Conservation (phyloP, 2,797 vertebrate species). For the Sebastes flavidus region DNA sequence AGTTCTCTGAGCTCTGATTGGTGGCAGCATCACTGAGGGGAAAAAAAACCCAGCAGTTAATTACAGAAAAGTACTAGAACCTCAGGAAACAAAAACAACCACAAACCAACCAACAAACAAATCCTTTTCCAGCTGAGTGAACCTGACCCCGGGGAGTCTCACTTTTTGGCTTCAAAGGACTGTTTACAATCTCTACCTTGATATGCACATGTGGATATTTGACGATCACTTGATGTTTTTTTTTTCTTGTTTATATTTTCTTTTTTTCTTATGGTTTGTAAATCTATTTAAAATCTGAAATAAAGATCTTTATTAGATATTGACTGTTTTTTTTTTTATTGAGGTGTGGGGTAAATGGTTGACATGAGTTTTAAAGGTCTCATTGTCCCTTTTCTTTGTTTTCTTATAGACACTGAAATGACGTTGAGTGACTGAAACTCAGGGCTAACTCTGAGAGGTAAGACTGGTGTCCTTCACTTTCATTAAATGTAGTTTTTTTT, state of each 20-base stretch:
- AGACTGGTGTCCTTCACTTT: neutral
- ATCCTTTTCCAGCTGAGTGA: slow-evolving; percentile 47
- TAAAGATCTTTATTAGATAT: slow-evolving; percentile 86
- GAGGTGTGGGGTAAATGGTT: neutral
- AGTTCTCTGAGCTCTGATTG: slow-evolving; percentile 56
- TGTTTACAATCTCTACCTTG: slow-evolving; percentile 81
- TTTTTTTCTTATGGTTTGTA: slow-evolving; percentile 84
- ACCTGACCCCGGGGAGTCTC: slow-evolving; percentile 50
- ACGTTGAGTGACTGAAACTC: neutral
- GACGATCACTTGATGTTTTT: slow-evolving; percentile 75
- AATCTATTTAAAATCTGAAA: slow-evolving; percentile 87
- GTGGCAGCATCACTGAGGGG: slow-evolving; percentile 51
- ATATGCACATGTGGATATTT: slow-evolving; percentile 82
- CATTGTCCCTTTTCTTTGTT: slow-evolving; percentile 25
- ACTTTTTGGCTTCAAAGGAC: slow-evolving; percentile 72
- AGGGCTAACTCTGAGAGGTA: slow-evolving; percentile 37
- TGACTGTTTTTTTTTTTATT: slow-evolving; percentile 5
- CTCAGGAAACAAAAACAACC: slow-evolving; percentile 65
- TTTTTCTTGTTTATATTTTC: slow-evolving; percentile 64
- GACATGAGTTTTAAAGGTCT: neutral
- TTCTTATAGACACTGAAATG: slow-evolving; percentile 34
- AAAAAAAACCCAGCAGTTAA: slow-evolving; percentile 44
- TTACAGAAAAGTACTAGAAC: slow-evolving; percentile 57
- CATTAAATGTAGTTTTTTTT: neutral
- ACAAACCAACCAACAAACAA: slow-evolving; percentile 48